Conservation (phyloP, 2,797 vertebrate species). For the Garrulus glandarius region DNA sequence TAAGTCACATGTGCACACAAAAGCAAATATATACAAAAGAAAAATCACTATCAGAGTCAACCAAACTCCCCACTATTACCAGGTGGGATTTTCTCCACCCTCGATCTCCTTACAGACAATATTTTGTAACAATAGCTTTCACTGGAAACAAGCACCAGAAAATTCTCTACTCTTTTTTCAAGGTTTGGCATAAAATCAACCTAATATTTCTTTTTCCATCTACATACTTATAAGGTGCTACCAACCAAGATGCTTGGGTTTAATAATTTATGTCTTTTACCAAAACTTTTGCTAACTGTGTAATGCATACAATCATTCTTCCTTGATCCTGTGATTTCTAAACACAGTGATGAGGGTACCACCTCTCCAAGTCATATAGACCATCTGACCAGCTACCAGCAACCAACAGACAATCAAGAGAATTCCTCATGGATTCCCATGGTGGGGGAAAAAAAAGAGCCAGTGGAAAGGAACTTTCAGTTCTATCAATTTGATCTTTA, state of each 20-base stretch:
- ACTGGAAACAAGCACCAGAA: background rate
- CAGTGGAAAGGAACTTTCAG: background rate
- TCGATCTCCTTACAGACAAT: accelerated
- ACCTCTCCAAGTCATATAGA: background rate
- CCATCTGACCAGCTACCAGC: background rate
- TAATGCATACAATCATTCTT: background rate
- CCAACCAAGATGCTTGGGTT: background rate
- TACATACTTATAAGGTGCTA: background rate
- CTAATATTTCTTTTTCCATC: background rate
- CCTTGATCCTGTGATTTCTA: background rate
- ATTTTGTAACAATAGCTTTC: background rate
- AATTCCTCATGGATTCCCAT: background rate
- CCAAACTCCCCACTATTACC: background rate
- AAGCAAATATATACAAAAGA: background rate
- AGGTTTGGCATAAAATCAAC: background rate
- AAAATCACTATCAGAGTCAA: background rate
- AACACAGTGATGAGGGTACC: accelerated
- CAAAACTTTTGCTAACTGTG: background rate
- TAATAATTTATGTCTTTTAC: background rate
- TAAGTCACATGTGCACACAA: background rate
- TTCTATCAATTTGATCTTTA: background rate
- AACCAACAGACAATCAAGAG: background rate
- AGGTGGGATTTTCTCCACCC: background rate
- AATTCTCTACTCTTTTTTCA: background rate
- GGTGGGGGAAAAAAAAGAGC: background rate